phyloP scores from a whole-genome alignment of 2,797 vertebrate species.

The Huso huso region DNA sequence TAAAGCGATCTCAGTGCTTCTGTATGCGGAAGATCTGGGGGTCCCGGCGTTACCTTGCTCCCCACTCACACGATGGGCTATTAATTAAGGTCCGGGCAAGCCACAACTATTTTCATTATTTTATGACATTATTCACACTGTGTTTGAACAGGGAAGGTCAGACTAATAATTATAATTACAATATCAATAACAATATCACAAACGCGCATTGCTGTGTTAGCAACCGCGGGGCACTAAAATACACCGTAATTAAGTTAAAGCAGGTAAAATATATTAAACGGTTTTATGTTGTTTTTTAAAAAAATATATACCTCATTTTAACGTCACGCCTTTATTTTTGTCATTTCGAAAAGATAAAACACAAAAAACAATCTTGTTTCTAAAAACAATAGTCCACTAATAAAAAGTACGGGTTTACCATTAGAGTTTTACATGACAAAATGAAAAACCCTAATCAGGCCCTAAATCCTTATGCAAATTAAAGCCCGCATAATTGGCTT shows the following conservation, averaged over 20 bases:
- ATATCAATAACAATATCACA: not conserved
- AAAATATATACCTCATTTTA: no score
- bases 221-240: no score
- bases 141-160: not conserved
- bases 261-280: no score
- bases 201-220: no score
- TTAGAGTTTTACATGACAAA: slow-evolving; percentile 62
- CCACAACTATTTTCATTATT: slow-evolving; percentile 9
- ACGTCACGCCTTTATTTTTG: no score
- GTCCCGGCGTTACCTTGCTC: slow-evolving; percentile 48
- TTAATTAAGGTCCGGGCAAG: slow-evolving; percentile 35
- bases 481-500: slow-evolving; percentile 60
- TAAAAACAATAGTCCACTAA: not conserved
- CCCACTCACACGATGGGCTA: slow-evolving; percentile 60
- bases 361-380: no score
- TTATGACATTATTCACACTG: slow-evolving; percentile 9
- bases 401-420: slow-evolving; percentile 46
- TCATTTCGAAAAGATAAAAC: no score
- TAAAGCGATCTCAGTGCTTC: slow-evolving; percentile 77
- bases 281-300: no score
- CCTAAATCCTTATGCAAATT: slow-evolving; percentile 66
- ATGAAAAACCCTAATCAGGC: slow-evolving; percentile 54
- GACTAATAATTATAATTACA: not conserved
- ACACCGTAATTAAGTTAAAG: no score
- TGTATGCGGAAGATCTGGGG: slow-evolving; percentile 65